Evolutionary conservation across 2,888 invertebrate species (phyloP).

Genomic region (Nesidiocoris tenuis): DNA sequence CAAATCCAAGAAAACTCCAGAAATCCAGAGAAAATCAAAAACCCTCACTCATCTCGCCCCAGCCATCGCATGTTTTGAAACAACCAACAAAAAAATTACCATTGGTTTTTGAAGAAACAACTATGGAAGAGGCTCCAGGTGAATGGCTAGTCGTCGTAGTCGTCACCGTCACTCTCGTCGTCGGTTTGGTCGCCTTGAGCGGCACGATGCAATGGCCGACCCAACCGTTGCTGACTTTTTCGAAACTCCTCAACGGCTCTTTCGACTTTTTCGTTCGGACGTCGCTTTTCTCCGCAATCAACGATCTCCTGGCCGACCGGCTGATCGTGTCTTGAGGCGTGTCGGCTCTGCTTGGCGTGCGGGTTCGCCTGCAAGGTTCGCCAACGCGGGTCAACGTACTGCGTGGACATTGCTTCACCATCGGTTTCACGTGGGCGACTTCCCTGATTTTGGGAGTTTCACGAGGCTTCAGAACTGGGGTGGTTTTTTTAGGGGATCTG

Average conservation of each 20-base stretch:
- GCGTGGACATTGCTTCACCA: constrained; percentile 5
- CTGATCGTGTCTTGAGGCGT: neutral
- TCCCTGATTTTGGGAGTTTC: constrained; percentile 8
- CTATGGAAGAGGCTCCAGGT: neutral
- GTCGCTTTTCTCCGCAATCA: too few relatives aligned
- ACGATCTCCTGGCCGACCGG: neutral
- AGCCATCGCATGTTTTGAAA: too few relatives aligned
- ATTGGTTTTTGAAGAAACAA: constrained; percentile 9
- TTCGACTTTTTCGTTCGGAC: constrained; percentile 21
- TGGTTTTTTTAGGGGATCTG: constrained; percentile 1
- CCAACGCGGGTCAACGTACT: neutral
- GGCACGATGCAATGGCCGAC: constrained; percentile 45
- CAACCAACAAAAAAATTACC: too few relatives aligned
- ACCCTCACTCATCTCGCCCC: too few relatives aligned
- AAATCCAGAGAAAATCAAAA: too few relatives aligned
- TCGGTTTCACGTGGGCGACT: constrained; percentile 28
- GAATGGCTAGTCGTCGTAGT: constrained; percentile 23
- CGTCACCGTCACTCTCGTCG: constrained; percentile 10
- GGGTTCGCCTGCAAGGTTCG: constrained; percentile 13
- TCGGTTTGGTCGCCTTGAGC: constrained; percentile 18
- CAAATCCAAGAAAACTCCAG: too few relatives aligned
- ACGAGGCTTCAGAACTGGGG: neutral
- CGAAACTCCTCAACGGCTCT: constrained; percentile 46
- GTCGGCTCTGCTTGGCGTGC: neutral
- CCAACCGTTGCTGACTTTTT: constrained; percentile 48